Percentiles rank a stretch among this genome's conserved stretches.
phyloP scores from a whole-genome alignment of 2,797 vertebrate species.

The Phyllotis vaccarum region DNA sequence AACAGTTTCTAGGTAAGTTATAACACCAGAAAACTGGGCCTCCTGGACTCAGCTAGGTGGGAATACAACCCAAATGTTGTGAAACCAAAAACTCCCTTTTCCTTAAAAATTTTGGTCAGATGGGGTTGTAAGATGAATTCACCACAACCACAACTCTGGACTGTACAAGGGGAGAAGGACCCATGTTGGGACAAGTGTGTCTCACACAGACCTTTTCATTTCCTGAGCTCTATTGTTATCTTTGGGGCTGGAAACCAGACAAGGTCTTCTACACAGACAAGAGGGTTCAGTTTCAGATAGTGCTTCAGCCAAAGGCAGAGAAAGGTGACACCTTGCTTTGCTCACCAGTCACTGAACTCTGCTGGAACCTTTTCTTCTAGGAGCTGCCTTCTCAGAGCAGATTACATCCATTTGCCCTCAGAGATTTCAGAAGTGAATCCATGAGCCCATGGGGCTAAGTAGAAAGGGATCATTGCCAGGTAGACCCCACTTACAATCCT shows the following conservation, averaged over 20 bases:
- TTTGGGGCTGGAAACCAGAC: background rate
- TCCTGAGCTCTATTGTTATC: background rate
- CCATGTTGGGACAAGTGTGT: background rate
- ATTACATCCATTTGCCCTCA: background rate
- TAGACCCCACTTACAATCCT: background rate
- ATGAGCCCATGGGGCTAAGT: background rate
- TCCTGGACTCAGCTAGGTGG: background rate
- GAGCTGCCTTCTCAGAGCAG: background rate
- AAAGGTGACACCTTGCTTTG: background rate
- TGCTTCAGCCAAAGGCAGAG: slow-evolving; percentile 1
- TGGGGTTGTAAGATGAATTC: background rate
- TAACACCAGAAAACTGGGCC: background rate
- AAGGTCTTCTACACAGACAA: background rate
- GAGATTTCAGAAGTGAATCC: background rate
- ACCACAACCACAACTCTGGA: background rate
- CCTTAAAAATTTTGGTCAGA: background rate
- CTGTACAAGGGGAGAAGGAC: background rate
- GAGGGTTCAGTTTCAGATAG: background rate
- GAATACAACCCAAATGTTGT: background rate
- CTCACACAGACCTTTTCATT: background rate
- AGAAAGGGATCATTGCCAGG: background rate
- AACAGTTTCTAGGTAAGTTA: slow-evolving; percentile 13
- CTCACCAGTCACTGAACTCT: background rate
- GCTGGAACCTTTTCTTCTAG: background rate
- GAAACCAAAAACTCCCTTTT: background rate